Percentiles rank a stretch among this genome's conserved stretches.
These are phyloP conservation scores for Drosophila micromelanica DNA, from an alignment of 1,140 invertebrate genomes.

Conservation along the genomic window DNA sequence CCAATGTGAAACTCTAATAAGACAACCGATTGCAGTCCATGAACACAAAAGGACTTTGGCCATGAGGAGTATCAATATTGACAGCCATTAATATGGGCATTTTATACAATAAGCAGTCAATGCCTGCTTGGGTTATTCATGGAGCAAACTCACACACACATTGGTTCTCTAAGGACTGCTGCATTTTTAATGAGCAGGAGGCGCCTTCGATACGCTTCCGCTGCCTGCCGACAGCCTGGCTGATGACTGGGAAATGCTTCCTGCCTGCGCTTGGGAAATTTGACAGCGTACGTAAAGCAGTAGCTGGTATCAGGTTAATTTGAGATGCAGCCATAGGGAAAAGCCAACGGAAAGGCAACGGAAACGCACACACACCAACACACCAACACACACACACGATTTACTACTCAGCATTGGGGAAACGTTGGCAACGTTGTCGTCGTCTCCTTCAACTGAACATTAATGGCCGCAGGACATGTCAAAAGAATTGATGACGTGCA, in stretches of 20 bases:
- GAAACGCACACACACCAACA: slow-evolving; percentile 51
- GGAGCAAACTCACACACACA: background rate
- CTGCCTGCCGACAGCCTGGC: slow-evolving; percentile 2
- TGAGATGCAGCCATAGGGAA: slow-evolving; percentile 42
- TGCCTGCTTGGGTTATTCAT: slow-evolving; percentile 12
- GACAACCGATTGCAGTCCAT: slow-evolving; percentile 13
- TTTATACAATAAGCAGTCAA: slow-evolving; percentile 59
- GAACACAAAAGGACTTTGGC: slow-evolving; percentile 23
- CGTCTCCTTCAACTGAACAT: slow-evolving; percentile 32
- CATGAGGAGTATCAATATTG: slow-evolving; percentile 61
- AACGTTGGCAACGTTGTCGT: slow-evolving; percentile 29
- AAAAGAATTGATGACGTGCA: slow-evolving; percentile 71
- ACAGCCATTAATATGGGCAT: slow-evolving; percentile 56
- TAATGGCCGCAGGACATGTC: slow-evolving; percentile 70
- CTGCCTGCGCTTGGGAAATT: slow-evolving; percentile 64
- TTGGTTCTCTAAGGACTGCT: slow-evolving; percentile 35
- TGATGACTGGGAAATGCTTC: slow-evolving; percentile 61
- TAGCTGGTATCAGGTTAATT: slow-evolving; percentile 60
- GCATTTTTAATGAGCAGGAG: slow-evolving; percentile 75
- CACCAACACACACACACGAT: slow-evolving; percentile 10
- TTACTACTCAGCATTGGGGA: slow-evolving; percentile 7
- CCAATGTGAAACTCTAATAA: slow-evolving; percentile 11
- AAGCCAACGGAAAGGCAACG: slow-evolving; percentile 53
- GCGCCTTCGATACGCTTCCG: slow-evolving; percentile 58
- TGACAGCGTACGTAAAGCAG: slow-evolving; percentile 52